These are phyloP conservation scores for Dendroctonus valens DNA, from an alignment of 1,140 invertebrate species.

Conservation along the genomic window DNA sequence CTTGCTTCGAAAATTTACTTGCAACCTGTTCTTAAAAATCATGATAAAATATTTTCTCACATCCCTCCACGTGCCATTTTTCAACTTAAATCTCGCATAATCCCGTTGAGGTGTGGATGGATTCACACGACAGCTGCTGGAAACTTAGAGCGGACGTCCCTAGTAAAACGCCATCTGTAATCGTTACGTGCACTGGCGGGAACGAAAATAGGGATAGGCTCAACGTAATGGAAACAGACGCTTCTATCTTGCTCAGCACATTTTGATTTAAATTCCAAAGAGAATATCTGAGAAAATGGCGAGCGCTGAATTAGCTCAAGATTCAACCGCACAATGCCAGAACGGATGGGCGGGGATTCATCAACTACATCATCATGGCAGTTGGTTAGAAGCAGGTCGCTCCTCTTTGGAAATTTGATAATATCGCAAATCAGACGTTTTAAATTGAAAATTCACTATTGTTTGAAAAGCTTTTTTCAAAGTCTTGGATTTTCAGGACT, in stretches of 20 bases:
- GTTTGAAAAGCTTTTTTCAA: too few relatives aligned
- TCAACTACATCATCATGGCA: too few relatives aligned
- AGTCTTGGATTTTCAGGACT: too few relatives aligned
- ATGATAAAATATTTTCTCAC: slow-evolving; percentile 21
- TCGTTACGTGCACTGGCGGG: slow-evolving; percentile 15
- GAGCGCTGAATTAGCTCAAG: too few relatives aligned
- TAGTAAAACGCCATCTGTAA: slow-evolving; percentile 24
- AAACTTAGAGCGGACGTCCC: slow-evolving; percentile 25
- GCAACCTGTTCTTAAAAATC: neutral
- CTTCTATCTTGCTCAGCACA: neutral
- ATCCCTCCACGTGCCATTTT: slow-evolving; percentile 19
- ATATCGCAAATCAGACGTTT: too few relatives aligned
- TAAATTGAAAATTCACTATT: too few relatives aligned
- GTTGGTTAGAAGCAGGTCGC: too few relatives aligned
- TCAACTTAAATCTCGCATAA: slow-evolving; percentile 30
- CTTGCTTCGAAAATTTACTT: too few relatives aligned
- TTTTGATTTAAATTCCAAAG: neutral
- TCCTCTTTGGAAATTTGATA: too few relatives aligned
- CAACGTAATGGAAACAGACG: slow-evolving; percentile 22
- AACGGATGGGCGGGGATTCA: too few relatives aligned
- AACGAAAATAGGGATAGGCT: slow-evolving; percentile 8
- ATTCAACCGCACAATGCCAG: too few relatives aligned
- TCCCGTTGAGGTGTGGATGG: slow-evolving; percentile 22
- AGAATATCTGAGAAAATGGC: too few relatives aligned
- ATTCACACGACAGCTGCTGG: slow-evolving; percentile 21